Base-by-base conservation (phyloP, 2,113 vertebrate species). In the Holacanthus passer region DNA sequence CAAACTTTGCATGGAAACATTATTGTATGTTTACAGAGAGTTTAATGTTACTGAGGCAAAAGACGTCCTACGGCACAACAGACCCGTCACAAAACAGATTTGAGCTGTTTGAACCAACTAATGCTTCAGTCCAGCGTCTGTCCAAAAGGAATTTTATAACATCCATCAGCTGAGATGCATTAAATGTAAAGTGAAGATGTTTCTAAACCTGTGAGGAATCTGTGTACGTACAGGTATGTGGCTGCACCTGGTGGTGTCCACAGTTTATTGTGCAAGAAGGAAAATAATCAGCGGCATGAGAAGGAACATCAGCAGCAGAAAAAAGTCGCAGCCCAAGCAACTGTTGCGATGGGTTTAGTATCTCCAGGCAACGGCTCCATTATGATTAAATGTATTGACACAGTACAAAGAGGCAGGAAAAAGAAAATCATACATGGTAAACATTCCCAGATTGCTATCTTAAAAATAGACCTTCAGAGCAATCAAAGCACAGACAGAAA, bases 371-470 rank as follows among this genome's bases (percentile, higher is more conserved):
- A 91, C 88, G 79, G 47, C 48, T 66, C 63, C 85, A 82, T 89
- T 91, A 90, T 24, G 81, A 92, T 86, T 87, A 91, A 90, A 87
- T 79, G 52, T 90, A 92, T 81, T 89, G 89, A 93, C 83, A 89
- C 70, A 88, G 77, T 66, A 53, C 73, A 88, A 76, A 77, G 73
- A 74, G 53, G 52, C 59, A 72, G 75, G 66, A 79, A 71, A 84
- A 80, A 81, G 77, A 67, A 72, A 84, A 85, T 84, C 66, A 73
- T 81, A 82, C 77, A 88, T 71, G 82, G 78, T 93, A 91, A 93
- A 92, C 88, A 92, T 89, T 91, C 79, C 90, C 91, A 91, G 84
- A 91, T 86, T 83, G 65, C 81, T 37, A 32, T 84, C 81, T 73
- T 88, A 87, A 89, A 74, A 92, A 92, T 84, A 90, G 83, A 89